Conservation (phyloP, 2,113 vertebrate species). For the Chaenogobius annularis region DNA sequence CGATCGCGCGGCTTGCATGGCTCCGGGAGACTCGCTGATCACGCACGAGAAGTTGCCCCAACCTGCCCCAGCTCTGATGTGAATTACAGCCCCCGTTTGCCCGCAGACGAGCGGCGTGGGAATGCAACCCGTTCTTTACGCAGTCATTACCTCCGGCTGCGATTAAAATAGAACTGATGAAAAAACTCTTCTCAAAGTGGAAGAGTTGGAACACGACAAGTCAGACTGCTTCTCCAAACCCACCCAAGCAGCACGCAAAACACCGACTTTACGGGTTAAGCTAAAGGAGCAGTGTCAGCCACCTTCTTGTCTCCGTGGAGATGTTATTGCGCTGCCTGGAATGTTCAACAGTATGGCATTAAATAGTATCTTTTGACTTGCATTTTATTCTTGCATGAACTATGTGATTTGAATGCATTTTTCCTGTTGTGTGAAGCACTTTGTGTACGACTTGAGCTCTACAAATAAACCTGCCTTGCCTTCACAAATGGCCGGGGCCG, state of each 20-base stretch:
- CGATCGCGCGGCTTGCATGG: background rate
- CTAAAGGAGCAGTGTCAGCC: too few relatives aligned
- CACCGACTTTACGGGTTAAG: too few relatives aligned
- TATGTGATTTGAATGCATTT: too few relatives aligned
- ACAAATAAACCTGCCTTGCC: background rate
- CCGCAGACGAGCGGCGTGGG: slow-evolving; percentile 29
- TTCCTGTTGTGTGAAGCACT: too few relatives aligned
- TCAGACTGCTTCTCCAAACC: background rate
- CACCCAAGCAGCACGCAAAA: too few relatives aligned
- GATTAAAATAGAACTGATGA: background rate
- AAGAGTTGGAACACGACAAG: background rate
- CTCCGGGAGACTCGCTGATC: slow-evolving; percentile 25
- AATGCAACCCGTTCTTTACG: slow-evolving; percentile 29
- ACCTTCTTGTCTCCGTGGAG: too few relatives aligned
- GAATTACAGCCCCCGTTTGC: slow-evolving; percentile 39
- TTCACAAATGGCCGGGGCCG: background rate
- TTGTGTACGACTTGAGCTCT: too few relatives aligned
- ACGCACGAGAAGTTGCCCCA: slow-evolving; percentile 26
- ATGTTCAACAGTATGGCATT: too few relatives aligned
- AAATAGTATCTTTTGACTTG: too few relatives aligned
- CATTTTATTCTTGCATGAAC: too few relatives aligned
- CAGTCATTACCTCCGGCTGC: slow-evolving; percentile 7
- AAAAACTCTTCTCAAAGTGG: slow-evolving; percentile 4
- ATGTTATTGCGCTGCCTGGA: too few relatives aligned
- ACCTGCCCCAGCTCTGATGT: slow-evolving; percentile 52